phyloP scores from a whole-genome alignment of 1,140 invertebrate species.

The Paramacrobiotus metropolitanus region DNA sequence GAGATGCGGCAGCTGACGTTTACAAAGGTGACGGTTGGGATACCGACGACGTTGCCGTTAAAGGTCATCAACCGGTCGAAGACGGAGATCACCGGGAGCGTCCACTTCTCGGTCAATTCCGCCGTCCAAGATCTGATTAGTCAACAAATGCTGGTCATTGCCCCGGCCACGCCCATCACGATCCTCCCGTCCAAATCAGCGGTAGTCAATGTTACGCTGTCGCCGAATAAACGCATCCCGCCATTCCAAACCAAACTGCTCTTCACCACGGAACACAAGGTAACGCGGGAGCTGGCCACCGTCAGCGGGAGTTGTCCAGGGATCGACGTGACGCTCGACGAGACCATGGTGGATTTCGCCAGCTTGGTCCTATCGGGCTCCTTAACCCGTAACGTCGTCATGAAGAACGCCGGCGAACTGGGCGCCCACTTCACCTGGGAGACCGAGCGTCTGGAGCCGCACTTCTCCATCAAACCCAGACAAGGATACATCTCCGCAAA shows the following conservation, averaged over 20 bases:
- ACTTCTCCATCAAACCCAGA: not conserved
- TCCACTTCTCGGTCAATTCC: too few species aligned
- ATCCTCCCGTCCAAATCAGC: too few species aligned
- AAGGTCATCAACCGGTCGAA: not conserved
- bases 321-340: not conserved
- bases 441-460: not conserved
- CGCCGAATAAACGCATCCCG: too few species aligned
- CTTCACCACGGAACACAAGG: not conserved
- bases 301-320: not conserved
- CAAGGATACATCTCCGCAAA: not conserved
- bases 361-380: not conserved
- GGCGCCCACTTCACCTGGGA: not conserved
- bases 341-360: not conserved
- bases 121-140: too few species aligned
- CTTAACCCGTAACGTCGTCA: not conserved
- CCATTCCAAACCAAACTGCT: too few species aligned
- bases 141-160: too few species aligned
- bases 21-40: not conserved
- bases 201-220: too few species aligned
- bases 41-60: not conserved
- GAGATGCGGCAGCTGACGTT: not conserved
- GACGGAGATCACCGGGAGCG: not conserved
- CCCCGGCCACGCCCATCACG: too few species aligned
- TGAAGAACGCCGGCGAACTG: not conserved
- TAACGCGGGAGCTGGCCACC: not conserved